Percentiles rank a stretch among this genome's conserved stretches.
Evolutionary conservation across 2,113 vertebrate species (phyloP).

Genomic region (Aix galericulata): DNA sequence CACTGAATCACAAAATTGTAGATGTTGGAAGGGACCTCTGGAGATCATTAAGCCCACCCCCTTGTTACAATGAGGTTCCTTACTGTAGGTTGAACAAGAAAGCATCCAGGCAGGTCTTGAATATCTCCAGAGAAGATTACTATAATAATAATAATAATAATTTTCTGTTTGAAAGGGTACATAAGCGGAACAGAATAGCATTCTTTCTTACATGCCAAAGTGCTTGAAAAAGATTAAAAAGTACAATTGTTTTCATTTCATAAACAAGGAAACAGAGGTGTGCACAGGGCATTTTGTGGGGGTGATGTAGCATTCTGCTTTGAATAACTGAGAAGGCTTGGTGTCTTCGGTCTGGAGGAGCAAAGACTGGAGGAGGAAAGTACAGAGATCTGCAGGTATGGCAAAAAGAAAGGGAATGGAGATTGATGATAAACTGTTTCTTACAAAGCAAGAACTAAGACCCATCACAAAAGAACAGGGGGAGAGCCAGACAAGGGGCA

Average conservation of each 20-base stretch:
- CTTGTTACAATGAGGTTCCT: too few species aligned
- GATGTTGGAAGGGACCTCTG: too few species aligned
- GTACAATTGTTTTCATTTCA: not conserved
- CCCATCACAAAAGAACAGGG: not conserved
- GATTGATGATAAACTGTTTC: too few species aligned
- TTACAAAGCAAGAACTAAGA: not conserved
- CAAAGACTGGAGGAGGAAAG: not conserved
- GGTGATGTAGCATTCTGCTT: not conserved
- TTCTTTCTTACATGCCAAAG: not conserved
- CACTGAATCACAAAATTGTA: too few species aligned
- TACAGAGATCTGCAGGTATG: not conserved
- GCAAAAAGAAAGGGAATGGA: not conserved
- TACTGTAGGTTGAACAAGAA: too few species aligned
- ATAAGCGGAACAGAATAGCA: not conserved
- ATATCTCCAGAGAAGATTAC: too few species aligned
- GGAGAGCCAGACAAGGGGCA: fast-evolving
- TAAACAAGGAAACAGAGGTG: not conserved
- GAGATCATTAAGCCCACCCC: too few species aligned
- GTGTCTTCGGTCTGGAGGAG: not conserved
- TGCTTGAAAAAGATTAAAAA: not conserved
- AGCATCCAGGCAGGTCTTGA: too few species aligned
- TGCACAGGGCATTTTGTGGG: fast-evolving
- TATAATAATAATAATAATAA: not conserved
- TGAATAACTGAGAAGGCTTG: not conserved
- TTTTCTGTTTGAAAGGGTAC: not conserved